phyloP scores from a whole-genome alignment of 2,797 vertebrate genomes.

The Chromobotia macracanthus region DNA sequence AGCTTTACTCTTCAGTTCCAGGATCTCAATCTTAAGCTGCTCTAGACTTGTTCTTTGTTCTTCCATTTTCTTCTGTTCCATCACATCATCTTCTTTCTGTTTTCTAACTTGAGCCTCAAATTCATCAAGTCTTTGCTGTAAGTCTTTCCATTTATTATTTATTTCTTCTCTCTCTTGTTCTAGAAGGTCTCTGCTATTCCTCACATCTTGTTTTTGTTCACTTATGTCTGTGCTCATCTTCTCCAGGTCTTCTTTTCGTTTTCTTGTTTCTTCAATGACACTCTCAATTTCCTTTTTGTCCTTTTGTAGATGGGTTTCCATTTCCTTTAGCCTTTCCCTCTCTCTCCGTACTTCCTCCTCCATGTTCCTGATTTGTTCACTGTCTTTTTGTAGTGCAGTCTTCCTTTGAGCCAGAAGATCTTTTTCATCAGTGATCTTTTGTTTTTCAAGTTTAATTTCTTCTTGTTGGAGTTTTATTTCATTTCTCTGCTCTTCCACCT shows the following conservation, averaged over 20 bases:
- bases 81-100: slow-evolving; percentile 3
- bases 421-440: background rate
- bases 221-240: background rate
- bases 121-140: background rate
- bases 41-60: slow-evolving; percentile 4
- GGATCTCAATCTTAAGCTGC: background rate
- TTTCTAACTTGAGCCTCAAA: background rate
- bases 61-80: background rate
- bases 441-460: background rate
- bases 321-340: slow-evolving; percentile 14
- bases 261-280: background rate
- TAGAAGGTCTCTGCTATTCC: background rate
- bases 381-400: slow-evolving; percentile 21
- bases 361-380: background rate
- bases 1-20: background rate
- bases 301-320: background rate
- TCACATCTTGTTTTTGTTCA: background rate
- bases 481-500: background rate
- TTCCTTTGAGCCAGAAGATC: slow-evolving; percentile 10
- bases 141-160: background rate
- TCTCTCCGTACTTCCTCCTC: background rate
- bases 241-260: background rate
- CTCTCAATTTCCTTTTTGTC: slow-evolving; percentile 11
- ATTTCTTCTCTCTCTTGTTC: slow-evolving; percentile 26
- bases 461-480: background rate